Evolutionary conservation across 2,888 invertebrate species (phyloP), one percentile per base, ranked within the genome.

Genomic region (Diplolepis rosae): DNA sequence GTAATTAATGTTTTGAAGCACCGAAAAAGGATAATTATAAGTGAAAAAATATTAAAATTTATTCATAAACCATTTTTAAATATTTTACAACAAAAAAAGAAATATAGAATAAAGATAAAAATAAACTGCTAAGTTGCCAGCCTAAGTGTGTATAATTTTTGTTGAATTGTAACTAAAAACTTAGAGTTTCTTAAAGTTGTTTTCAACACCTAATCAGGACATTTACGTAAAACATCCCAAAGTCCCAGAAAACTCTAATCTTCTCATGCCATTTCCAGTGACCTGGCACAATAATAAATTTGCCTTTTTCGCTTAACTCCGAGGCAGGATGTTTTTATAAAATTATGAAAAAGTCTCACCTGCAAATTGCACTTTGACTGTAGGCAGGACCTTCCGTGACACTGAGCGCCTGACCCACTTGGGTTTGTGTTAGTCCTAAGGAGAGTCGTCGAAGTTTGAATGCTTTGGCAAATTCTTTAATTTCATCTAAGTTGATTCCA

Each of bases 351-450:
- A 45, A 50, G 18, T 28, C 90, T 91, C 92, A 98, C 98, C 98
- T 96, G 96, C 98, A 99, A 89, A 99, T 99, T 82, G 98, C 98
- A 90, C 98, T 98, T 92, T 99, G 98, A 90, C 98, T 98, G 90
- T 99, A 99, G 66, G 98, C 98, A 35, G 98, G 98, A 68, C 98
- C 98, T 90, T 98, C 98, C 24, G 98, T 98, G 70, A 97, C 95
- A 77, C 97, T 98, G 11, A 98, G 91, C 48, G 98, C 98, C 90
- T 98, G 98, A n/a, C 97, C 97, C 68, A 97, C 97, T 91, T 98
- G 98, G 0, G 98, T 98, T 90, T 98, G 98, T 50, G 98, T 98
- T 74, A 98, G 91, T 69, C 98, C 98, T 79, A 98, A 90, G 11
- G 98, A 97, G 76, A 98, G 91, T 82, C 98, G 94, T 66, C 98